These are phyloP conservation scores for Albula goreensis DNA, from an alignment of 2,113 vertebrate genomes.

Conservation along the genomic window DNA sequence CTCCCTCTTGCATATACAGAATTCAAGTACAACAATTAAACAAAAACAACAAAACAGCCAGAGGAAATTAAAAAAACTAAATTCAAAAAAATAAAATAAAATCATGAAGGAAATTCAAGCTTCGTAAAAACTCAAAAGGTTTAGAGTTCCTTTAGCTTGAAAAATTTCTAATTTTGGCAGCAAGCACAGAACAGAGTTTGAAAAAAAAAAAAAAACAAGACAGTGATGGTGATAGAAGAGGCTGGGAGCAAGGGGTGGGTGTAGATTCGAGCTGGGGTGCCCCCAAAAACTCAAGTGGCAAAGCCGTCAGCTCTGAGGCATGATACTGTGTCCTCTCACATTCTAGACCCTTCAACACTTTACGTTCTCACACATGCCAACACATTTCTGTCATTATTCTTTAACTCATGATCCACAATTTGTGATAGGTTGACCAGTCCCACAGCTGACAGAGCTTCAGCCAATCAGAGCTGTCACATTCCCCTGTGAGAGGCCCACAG, in stretches of 20 bases:
- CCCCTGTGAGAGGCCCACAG: not conserved
- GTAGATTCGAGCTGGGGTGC: too few species aligned
- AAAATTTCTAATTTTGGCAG: conserved; percentile 52
- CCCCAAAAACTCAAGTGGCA: too few species aligned
- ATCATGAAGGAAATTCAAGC: conserved; percentile 32
- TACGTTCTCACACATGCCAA: not conserved
- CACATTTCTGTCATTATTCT: not conserved
- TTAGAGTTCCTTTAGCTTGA: not conserved
- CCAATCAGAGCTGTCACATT: not conserved
- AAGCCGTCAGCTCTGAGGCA: too few species aligned
- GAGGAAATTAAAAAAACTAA: not conserved
- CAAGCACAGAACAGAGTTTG: conserved; percentile 45
- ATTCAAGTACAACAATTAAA: conserved; percentile 70
- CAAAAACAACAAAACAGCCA: conserved; percentile 32
- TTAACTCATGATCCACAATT: not conserved
- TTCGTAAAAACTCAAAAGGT: conserved; percentile 27
- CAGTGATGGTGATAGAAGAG: conserved; percentile 24
- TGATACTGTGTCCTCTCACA: not conserved
- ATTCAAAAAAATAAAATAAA: not conserved
- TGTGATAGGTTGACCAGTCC: not conserved
- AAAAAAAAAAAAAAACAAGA: not conserved
- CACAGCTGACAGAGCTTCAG: not conserved
- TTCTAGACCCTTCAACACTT: not conserved
- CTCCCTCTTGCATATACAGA: conserved; percentile 68
- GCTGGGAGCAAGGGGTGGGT: conserved; percentile 15